Base-by-base conservation (phyloP, 2,888 invertebrate species). In the Apamea sordens region DNA sequence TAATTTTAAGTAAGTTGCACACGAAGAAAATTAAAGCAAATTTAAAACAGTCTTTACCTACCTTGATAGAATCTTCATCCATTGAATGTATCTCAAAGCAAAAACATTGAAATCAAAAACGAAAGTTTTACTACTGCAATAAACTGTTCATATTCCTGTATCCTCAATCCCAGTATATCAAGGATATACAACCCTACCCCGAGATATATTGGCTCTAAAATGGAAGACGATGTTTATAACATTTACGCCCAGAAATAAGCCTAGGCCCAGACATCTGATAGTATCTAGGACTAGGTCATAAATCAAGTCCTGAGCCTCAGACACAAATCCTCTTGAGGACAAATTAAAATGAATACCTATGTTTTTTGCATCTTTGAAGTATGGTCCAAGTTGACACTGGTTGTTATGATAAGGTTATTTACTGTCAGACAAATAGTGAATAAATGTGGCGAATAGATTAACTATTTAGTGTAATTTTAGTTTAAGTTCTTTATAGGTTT, bases 281-380 rank as follows among this genome's bases (percentile, higher is more conserved):
- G 74, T 67, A 76, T 75, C 44, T 36, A 63, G 56, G 56, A 73
- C 86, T 76, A 72, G 85, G 85, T 82, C 82, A 92, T 93, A 93
- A 93, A 93, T 93, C 92, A 93, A 89, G 90, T 71, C 83, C 84
- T 86, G 88, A 91, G 85, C 89, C 91, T 91, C 87, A 89, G 90
- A 92, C 92, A 90, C 89, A 93, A 92, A 94, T 93, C 91, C 93
- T 90, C 91, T 80, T 73, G 90, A 88, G 90, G 90, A 94, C 93
- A 94, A 94, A 95, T 95, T 95, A 93, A 93, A 94, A 94, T 93
- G 92, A 93, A 94, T 94, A n/a, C n/a, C n/a, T n/a, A 93, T 41
- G 41, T 88, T 93, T 93, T 93, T 92, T 93, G 76, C 82, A 86
- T 84, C 86, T 83, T 86, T 88, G 84, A 68, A 50, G 78, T 73